These are phyloP conservation scores for Ormia ochracea DNA, from an alignment of 2,888 invertebrate genomes.

Conservation along the genomic window DNA sequence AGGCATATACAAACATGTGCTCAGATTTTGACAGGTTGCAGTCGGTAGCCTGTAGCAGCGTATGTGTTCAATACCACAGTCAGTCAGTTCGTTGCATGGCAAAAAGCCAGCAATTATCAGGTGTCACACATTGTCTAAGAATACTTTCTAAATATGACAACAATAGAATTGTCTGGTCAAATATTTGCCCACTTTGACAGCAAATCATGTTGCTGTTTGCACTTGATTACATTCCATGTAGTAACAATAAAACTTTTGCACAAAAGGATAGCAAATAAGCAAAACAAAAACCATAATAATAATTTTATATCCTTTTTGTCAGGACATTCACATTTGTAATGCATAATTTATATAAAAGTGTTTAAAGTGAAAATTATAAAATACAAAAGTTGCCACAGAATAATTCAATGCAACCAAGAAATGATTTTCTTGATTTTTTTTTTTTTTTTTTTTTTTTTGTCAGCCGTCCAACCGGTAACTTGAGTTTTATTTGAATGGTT, in stretches of 20 bases:
- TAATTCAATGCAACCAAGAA: slow-evolving; percentile 23
- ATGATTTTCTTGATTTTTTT: not conserved
- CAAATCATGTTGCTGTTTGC: too few relatives aligned
- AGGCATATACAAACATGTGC: too few relatives aligned
- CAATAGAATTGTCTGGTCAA: too few relatives aligned
- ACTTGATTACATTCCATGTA: not conserved
- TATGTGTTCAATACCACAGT: too few relatives aligned
- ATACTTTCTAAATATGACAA: too few relatives aligned
- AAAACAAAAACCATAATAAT: not conserved
- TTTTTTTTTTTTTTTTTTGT: not conserved
- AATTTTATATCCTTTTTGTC: not conserved
- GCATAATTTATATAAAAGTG: slow-evolving; percentile 28
- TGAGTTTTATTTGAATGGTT: slow-evolving; percentile 32
- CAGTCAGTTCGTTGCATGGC: too few relatives aligned
- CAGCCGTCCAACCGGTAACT: slow-evolving; percentile 34
- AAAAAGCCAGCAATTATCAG: too few relatives aligned
- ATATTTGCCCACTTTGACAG: too few relatives aligned
- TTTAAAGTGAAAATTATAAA: slow-evolving; percentile 5
- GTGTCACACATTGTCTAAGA: too few relatives aligned
- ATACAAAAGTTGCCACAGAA: slow-evolving; percentile 2
- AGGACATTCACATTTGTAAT: slow-evolving; percentile 40
- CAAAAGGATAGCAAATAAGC: too few relatives aligned
- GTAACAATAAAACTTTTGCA: not conserved
- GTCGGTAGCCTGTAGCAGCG: too few relatives aligned
- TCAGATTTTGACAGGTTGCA: too few relatives aligned